These are phyloP conservation scores for Leuciscus idus DNA, from an alignment of 2,113 vertebrate species.

Conservation along the genomic window DNA sequence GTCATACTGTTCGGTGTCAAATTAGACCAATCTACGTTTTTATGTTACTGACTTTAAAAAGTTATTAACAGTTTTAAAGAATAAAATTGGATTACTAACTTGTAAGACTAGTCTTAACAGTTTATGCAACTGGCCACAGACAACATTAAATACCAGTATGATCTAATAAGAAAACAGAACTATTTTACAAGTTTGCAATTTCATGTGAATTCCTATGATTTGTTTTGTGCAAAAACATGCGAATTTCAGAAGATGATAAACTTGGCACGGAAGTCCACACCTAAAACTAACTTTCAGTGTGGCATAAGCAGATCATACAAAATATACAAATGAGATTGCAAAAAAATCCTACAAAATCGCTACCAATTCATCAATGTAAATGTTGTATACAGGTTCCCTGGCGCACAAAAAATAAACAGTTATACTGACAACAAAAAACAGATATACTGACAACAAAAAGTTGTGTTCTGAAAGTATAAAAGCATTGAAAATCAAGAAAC, in stretches of 20 bases:
- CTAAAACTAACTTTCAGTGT: not conserved
- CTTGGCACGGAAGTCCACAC: too few species aligned
- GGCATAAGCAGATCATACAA: not conserved
- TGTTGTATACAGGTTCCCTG: too few species aligned
- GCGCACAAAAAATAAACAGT: too few species aligned
- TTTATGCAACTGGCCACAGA: not conserved
- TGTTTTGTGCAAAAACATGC: not conserved
- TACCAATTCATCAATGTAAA: not conserved
- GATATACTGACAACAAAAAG: too few species aligned
- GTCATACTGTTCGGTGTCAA: too few species aligned
- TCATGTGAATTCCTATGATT: not conserved
- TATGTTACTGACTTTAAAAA: too few species aligned
- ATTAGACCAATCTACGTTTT: too few species aligned
- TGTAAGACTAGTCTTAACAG: too few species aligned
- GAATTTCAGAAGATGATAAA: too few species aligned
- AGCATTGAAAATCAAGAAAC: not conserved
- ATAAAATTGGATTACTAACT: too few species aligned
- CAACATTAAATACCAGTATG: not conserved
- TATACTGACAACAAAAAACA: too few species aligned
- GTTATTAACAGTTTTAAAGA: too few species aligned
- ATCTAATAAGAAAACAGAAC: not conserved
- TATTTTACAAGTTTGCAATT: not conserved
- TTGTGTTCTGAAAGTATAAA: not conserved
- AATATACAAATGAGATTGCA: not conserved
- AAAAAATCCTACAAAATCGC: not conserved